Conservation (phyloP, 2,797 vertebrate species). For the Phrynocephalus guinanensis region DNA sequence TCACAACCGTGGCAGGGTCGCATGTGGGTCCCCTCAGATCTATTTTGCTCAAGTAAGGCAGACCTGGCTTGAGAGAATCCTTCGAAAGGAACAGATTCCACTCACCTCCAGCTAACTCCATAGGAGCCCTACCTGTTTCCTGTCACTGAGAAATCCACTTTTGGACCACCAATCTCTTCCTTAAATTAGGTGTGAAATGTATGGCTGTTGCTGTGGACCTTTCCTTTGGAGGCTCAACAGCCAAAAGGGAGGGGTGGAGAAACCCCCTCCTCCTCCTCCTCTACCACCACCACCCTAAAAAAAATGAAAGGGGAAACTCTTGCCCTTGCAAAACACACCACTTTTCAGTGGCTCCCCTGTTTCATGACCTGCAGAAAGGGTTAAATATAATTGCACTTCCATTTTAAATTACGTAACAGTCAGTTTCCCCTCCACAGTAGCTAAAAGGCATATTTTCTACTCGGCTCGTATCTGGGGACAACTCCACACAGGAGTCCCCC, state of each 20-base stretch:
- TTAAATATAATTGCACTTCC: neutral
- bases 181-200: slow-evolving; percentile 59
- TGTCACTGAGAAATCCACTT: slow-evolving; percentile 50
- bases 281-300: slow-evolving; percentile 19
- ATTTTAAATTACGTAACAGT: neutral
- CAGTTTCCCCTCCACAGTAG: neutral
- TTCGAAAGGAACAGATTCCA: slow-evolving; percentile 23
- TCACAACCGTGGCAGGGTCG: slow-evolving; percentile 62
- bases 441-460: neutral
- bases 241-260: slow-evolving; percentile 29
- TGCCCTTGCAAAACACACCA: neutral
- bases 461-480: neutral
- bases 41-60: slow-evolving; percentile 58
- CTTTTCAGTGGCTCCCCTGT: neutral
- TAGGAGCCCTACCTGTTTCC: slow-evolving; percentile 60
- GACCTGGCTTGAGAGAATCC: slow-evolving; percentile 68
- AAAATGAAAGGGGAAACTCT: slow-evolving; percentile 29
- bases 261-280: slow-evolving; percentile 25
- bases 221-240: slow-evolving; percentile 56
- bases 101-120: slow-evolving; percentile 18
- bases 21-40: slow-evolving; percentile 49
- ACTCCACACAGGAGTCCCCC: neutral
- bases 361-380: neutral
- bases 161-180: slow-evolving; percentile 22
- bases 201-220: slow-evolving; percentile 64